Evolutionary conservation across 2,888 invertebrate genomes (phyloP), one percentile per base, ranked within the genome.

Genomic region (Melolontha melolontha): DNA sequence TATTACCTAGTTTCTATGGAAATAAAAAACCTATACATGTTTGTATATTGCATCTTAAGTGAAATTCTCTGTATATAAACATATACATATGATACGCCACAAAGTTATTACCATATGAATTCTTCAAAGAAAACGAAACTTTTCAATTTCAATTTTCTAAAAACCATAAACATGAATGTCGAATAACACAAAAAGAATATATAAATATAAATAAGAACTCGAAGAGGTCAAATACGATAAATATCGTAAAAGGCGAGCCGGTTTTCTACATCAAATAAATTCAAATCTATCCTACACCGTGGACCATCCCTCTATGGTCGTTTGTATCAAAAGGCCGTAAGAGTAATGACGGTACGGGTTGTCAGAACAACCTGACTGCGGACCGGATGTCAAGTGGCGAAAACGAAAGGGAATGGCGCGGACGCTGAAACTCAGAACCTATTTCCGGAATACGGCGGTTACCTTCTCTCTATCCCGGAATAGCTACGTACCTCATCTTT

Each of bases 291-390:
- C 29, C 34, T 29, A 16, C 11, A 47, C 59, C 34, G 16, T 49
- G 34, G 1, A 39, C n/a, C 42, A 44, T 34, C 47, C 59, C 8
- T 17, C 29, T 22, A 29, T 34, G 47, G 27, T 34, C 51, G 47
- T 47, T 34, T 17, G 59, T 62, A 47, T 62, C 34, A 62, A 62
- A 62, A 41, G 64, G 40, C 47, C 29, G 52, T 42, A 64, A 54
- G 64, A 52, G 64, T 64, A 64, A 64, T 64, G 51, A 52, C 64
- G 52, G 44, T 42, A 39, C 52, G 64, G 52, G 63, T 54, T 62
- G 66, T 69, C 69, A 66, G 62, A 65, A 65, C 69, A 69, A 69
- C 59, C 66, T 69, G 69, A 41, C 65, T 59, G 57, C 51, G 40
- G 54, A 62, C 67, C 69, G 57, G 66, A 66, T 59, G 59, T 64